A percentile compares a stretch with the other conserved stretches of the same genome.
These are phyloP conservation scores for Halictus quadricinctus DNA, from an alignment of 2,888 invertebrate genomes.

Conservation along the genomic window DNA sequence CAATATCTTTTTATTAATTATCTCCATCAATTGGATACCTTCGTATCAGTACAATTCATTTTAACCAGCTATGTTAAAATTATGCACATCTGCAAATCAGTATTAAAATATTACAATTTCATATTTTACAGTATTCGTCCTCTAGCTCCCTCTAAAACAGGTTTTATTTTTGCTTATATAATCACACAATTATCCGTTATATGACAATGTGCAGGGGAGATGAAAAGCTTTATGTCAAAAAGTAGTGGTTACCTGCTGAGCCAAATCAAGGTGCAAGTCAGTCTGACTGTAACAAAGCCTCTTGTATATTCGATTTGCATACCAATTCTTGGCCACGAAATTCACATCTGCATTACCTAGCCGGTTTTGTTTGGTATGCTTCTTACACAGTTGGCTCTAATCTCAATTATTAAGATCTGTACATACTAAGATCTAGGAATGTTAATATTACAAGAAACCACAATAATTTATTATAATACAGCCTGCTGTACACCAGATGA, in stretches of 20 bases:
- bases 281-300: conserved; percentile 72
- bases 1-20: conserved; percentile 77
- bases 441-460: conserved; percentile 81
- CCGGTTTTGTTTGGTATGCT: conserved; percentile 61
- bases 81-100: conserved; percentile 83
- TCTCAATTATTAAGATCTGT: conserved; percentile 76
- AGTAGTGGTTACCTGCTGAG: conserved; percentile 63
- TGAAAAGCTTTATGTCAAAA: conserved; percentile 70
- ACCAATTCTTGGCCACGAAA: conserved; percentile 62
- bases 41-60: conserved; percentile 79
- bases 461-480: conserved; percentile 82
- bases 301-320: conserved; percentile 68
- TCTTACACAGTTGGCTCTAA: conserved; percentile 72
- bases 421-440: conserved; percentile 78
- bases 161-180: conserved; percentile 63
- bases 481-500: conserved; percentile 81
- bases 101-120: conserved; percentile 83
- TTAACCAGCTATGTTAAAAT: conserved; percentile 81
- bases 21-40: conserved; percentile 74
- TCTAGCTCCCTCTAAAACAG: conserved; percentile 72
- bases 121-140: conserved; percentile 81
- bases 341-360: conserved; percentile 61
- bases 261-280: conserved; percentile 70
- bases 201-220: conserved; percentile 71
- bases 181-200: conserved; percentile 68